These are phyloP conservation scores for Drosophila obscura DNA, from an alignment of 1,140 invertebrate genomes.

Conservation along the genomic window DNA sequence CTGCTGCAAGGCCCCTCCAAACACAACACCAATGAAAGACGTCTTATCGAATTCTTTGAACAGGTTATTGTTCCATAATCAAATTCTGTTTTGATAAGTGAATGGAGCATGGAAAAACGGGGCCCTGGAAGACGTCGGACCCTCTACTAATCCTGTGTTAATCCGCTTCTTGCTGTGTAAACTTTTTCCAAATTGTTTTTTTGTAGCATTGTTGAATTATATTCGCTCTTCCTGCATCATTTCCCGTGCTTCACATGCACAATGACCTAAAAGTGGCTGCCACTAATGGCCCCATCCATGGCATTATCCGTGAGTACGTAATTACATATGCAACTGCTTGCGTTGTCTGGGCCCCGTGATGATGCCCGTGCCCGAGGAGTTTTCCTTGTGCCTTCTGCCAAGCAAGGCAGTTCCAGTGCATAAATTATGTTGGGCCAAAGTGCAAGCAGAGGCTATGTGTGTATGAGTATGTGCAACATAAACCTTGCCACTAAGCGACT, in stretches of 20 bases:
- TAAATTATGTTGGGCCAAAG: constrained; percentile 78
- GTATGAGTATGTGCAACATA: constrained; percentile 47
- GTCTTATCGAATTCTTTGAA: too few relatives aligned
- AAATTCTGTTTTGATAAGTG: constrained; percentile 32
- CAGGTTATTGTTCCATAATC: constrained; percentile 10
- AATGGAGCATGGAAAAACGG: constrained; percentile 9
- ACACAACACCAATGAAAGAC: neutral
- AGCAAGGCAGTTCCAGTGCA: constrained; percentile 56
- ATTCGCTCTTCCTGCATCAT: constrained; percentile 48
- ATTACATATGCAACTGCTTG: constrained; percentile 62
- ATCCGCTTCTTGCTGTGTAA: constrained; percentile 1
- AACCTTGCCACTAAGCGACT: constrained; percentile 42
- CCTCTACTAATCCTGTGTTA: neutral
- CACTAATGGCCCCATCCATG: constrained; percentile 24
- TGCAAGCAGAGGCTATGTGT: constrained; percentile 67
- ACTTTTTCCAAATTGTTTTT: constrained; percentile 27
- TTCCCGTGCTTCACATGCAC: constrained; percentile 30
- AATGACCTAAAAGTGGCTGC: constrained; percentile 55
- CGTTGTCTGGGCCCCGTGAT: neutral
- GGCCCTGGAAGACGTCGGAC: too few relatives aligned
- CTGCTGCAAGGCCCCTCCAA: neutral
- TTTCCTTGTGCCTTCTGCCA: constrained; percentile 9
- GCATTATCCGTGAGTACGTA: constrained; percentile 62
- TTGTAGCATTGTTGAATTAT: constrained; percentile 47
- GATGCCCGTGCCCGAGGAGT: constrained; percentile 20